Percentiles rank a stretch among this genome's conserved stretches.
Evolutionary conservation across 1,140 invertebrate genomes (phyloP).

Genomic region (Neodiprion lecontei): DNA sequence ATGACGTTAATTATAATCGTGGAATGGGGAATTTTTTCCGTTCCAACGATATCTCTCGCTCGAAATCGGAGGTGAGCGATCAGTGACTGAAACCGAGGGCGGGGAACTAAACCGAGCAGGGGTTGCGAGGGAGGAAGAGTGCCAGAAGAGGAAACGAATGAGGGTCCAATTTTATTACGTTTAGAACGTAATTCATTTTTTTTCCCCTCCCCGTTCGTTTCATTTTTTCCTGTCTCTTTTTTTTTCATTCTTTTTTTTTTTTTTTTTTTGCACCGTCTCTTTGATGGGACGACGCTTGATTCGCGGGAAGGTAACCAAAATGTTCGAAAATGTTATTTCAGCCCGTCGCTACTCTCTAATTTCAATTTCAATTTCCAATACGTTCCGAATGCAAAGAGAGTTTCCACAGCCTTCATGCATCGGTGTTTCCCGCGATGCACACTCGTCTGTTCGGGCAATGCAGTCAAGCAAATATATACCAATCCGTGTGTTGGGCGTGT

Average conservation of each 20-base stretch:
- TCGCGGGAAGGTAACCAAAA: not conserved
- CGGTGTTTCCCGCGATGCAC: no score
- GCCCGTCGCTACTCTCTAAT: not conserved
- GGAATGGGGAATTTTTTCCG: no score
- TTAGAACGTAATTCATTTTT: not conserved
- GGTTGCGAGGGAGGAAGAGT: no score
- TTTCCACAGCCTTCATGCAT: not conserved
- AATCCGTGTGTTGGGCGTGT: no score
- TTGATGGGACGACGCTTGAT: not conserved
- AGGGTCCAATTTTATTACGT: not conserved
- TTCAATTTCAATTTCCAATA: not conserved
- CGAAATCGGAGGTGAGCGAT: no score
- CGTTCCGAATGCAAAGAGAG: not conserved
- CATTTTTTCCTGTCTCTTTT: not conserved
- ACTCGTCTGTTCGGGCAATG: no score
- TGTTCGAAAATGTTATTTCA: slow-evolving; percentile 1
- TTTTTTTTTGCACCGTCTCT: not conserved
- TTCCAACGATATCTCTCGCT: no score
- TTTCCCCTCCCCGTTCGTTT: not conserved
- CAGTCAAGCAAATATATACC: no score
- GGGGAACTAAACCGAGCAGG: no score
- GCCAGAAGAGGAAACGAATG: not conserved
- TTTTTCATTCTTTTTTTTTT: not conserved
- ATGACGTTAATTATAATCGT: no score
- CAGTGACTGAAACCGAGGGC: no score